Percentiles rank a stretch among this genome's conserved stretches.
Evolutionary conservation across 1,140 invertebrate species (phyloP).

Genomic region (Amphibalanus amphitrite): DNA sequence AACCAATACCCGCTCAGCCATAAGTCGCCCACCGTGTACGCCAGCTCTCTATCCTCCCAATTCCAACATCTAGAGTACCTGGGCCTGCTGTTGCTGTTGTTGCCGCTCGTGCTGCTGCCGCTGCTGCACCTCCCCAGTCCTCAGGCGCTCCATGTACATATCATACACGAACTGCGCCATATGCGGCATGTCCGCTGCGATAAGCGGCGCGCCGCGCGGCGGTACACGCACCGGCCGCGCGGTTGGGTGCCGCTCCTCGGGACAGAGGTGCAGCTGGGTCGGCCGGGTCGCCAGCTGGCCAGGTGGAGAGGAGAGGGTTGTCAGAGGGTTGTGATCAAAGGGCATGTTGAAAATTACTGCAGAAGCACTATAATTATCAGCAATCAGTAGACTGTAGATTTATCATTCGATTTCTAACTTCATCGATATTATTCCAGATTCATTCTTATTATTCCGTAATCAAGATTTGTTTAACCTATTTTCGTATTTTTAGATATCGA

Average conservation of each 20-base stretch:
- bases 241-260: slow-evolving; percentile 58
- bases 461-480: too few species aligned
- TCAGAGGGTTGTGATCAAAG: neutral
- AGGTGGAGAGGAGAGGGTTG: neutral
- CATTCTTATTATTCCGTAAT: too few species aligned
- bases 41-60: too few species aligned
- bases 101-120: too few species aligned
- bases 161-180: slow-evolving; percentile 87
- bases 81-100: too few species aligned
- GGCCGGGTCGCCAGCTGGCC: slow-evolving; percentile 32
- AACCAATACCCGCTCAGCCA: too few species aligned
- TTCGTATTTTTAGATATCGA: too few species aligned
- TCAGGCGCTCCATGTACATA: slow-evolving; percentile 68
- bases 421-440: neutral
- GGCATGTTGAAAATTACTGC: neutral
- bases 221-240: slow-evolving; percentile 31
- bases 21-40: too few species aligned
- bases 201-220: slow-evolving; percentile 26
- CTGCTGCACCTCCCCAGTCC: too few species aligned
- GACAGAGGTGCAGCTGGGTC: slow-evolving; percentile 51
- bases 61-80: too few species aligned
- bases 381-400: neutral
- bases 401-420: too few species aligned
- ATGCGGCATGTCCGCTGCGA: slow-evolving; percentile 69
- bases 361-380: neutral